Percentiles rank a stretch among this genome's conserved stretches.
Evolutionary conservation across 2,113 vertebrate genomes (phyloP).

Genomic region (Picathartes gymnocephalus): DNA sequence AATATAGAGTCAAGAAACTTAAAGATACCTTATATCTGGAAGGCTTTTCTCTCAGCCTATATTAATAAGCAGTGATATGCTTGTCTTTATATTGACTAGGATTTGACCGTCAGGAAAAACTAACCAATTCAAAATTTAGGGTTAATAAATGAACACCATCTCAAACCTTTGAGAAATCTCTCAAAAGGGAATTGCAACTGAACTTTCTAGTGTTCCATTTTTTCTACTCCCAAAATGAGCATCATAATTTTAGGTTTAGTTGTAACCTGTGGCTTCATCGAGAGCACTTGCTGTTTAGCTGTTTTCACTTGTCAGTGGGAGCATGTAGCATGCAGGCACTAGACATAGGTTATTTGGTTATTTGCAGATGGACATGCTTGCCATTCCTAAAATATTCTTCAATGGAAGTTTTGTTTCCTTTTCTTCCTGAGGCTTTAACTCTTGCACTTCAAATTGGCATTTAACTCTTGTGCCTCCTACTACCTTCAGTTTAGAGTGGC

Average conservation of each 20-base stretch:
- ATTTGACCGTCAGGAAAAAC: neutral
- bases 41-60: neutral
- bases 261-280: neutral
- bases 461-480: neutral
- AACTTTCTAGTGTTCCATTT: neutral
- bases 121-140: neutral
- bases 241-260: neutral
- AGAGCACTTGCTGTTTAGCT: neutral
- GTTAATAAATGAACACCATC: neutral
- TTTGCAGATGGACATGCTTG: neutral
- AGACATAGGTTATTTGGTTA: rapidly evolving
- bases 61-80: neutral
- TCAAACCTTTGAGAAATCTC: neutral
- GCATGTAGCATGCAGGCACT: neutral
- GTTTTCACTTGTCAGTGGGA: neutral
- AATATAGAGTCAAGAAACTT: neutral
- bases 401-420: neutral
- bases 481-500: neutral
- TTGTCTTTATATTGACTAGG: neutral
- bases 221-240: neutral
- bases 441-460: neutral
- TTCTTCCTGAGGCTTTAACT: neutral
- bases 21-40: neutral
- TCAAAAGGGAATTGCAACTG: neutral
- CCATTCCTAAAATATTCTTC: neutral